Conservation (phyloP, 2,888 invertebrate species). For the Chorisops tibialis region DNA sequence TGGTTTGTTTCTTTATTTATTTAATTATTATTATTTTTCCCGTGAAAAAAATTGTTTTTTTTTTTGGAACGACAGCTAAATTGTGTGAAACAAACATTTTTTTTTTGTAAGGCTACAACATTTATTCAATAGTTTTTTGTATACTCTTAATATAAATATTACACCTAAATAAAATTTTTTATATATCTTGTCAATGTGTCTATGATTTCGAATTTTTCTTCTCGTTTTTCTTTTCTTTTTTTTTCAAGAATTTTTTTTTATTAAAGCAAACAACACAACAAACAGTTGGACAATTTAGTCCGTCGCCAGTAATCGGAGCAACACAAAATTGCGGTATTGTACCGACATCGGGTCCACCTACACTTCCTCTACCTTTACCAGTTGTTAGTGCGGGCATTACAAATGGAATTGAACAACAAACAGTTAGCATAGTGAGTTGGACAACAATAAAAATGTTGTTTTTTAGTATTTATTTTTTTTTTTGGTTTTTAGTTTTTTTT, state of each 20-base stretch:
- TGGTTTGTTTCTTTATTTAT: too few relatives aligned
- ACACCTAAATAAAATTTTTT: too few relatives aligned
- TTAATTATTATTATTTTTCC: too few relatives aligned
- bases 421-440: conserved; percentile 52
- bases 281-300: conserved; percentile 33
- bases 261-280: conserved; percentile 33
- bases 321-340: conserved; percentile 23
- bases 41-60: too few relatives aligned
- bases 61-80: too few relatives aligned
- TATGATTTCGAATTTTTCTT: conserved; percentile 1
- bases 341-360: conserved; percentile 32
- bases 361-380: conserved; percentile 30
- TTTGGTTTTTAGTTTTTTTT: background rate
- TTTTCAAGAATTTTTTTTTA: conserved; percentile 20
- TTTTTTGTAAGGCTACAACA: too few relatives aligned
- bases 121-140: too few relatives aligned
- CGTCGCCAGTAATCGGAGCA: conserved; percentile 31
- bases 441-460: conserved; percentile 30
- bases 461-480: background rate
- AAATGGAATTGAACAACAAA: conserved; percentile 43
- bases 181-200: background rate
- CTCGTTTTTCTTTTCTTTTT: conserved; percentile 3
- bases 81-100: too few relatives aligned
- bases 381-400: conserved; percentile 37
- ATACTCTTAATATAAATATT: too few relatives aligned